A percentile compares a stretch with the other conserved stretches of the same genome.
Conservation (phyloP, 2,888 invertebrate genomes). For the Chalcis sispes region DNA sequence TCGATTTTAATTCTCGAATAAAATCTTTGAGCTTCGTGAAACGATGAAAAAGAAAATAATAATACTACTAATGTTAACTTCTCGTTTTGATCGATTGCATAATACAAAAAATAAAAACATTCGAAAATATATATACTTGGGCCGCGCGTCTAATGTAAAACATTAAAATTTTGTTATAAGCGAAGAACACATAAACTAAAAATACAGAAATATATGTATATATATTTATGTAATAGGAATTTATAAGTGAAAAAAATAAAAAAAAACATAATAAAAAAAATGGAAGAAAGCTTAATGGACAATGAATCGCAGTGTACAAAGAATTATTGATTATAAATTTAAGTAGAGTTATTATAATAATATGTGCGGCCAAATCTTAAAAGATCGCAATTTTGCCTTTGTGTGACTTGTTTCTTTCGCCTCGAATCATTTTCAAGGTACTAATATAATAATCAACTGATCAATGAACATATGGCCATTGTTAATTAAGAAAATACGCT, state of each 20-base stretch:
- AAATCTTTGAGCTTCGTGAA: not conserved
- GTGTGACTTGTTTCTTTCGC: not conserved
- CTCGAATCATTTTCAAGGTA: not conserved
- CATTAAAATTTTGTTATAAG: not conserved
- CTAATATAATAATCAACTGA: conserved; percentile 13
- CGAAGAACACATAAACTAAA: conserved; percentile 2
- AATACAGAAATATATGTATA: conserved; percentile 34
- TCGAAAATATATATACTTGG: conserved; percentile 22
- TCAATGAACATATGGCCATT: conserved; percentile 19
- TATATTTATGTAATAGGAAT: conserved; percentile 47
- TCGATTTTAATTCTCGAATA: conserved; percentile 27
- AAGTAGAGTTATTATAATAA: conserved; percentile 3
- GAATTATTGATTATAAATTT: conserved; percentile 16
- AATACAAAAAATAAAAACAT: not conserved
- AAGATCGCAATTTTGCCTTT: conserved; percentile 15
- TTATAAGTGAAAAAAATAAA: conserved; percentile 20
- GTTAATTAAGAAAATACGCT: conserved; percentile 17
- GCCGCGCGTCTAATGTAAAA: not conserved
- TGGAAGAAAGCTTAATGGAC: conserved; percentile 7
- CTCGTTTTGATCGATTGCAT: not conserved
- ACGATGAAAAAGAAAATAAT: not conserved
- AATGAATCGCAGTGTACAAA: conserved; percentile 43
- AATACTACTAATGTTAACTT: not conserved
- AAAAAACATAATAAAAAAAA: not conserved
- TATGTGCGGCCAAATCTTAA: conserved; percentile 36